Conservation (phyloP, 2,113 vertebrate genomes). For the Sisor rabdophorus region DNA sequence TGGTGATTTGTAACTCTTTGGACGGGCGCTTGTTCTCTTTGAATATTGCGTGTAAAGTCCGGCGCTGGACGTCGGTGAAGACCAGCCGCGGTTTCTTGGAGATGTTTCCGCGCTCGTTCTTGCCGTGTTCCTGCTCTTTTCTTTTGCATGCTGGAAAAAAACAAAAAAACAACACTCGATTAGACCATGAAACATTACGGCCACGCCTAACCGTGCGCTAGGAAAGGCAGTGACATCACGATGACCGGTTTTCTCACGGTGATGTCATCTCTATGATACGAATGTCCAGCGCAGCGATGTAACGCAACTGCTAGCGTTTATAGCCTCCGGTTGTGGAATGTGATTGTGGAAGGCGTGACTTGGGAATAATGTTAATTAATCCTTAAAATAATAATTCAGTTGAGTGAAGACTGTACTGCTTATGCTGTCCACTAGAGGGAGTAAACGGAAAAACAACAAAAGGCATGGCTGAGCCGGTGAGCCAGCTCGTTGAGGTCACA, state of each 20-base stretch:
- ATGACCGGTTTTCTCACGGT: background rate
- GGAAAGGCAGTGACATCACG: background rate
- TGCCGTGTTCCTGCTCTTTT: slow-evolving; percentile 94
- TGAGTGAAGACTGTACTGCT: too few relatives aligned
- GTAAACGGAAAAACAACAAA: too few relatives aligned
- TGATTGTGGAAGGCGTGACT: too few relatives aligned
- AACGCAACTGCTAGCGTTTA: too few relatives aligned
- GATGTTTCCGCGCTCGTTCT: slow-evolving; percentile 81
- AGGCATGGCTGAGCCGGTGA: too few relatives aligned
- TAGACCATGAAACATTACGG: too few relatives aligned
- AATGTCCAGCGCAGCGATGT: too few relatives aligned
- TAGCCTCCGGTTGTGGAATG: too few relatives aligned
- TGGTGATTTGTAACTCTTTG: slow-evolving; percentile 98
- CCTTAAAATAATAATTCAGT: too few relatives aligned
- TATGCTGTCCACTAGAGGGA: too few relatives aligned
- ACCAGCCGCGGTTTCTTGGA: slow-evolving; percentile 95
- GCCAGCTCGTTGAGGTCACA: too few relatives aligned
- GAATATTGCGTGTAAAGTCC: slow-evolving; percentile 99
- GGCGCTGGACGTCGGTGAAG: slow-evolving; percentile 97
- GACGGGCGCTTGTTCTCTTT: slow-evolving; percentile 99
- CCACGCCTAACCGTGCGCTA: background rate
- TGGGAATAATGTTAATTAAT: too few relatives aligned
- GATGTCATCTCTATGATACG: background rate
- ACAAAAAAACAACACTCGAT: slow-evolving; percentile 35
- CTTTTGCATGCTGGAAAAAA: slow-evolving; percentile 86